phyloP scores from a whole-genome alignment of 2,113 vertebrate genomes.

The Osmerus mordax region DNA sequence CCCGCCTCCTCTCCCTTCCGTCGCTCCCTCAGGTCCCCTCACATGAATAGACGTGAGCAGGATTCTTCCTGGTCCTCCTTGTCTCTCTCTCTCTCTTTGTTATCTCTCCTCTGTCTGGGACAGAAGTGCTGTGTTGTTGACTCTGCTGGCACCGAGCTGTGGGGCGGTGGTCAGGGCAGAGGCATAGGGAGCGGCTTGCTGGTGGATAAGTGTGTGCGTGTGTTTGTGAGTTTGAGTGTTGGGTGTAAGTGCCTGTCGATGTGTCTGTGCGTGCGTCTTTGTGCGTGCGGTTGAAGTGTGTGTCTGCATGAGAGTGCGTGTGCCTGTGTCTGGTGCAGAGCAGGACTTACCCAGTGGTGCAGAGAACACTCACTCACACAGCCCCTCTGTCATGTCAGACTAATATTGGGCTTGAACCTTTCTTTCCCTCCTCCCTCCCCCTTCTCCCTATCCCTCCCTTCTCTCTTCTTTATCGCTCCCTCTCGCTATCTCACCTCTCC shows the following conservation, averaged over 20 bases:
- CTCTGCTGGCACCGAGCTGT: background rate
- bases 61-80: background rate
- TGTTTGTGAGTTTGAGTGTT: slow-evolving; percentile 19
- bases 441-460: background rate
- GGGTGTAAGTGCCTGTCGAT: too few relatives aligned
- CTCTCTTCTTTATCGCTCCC: background rate
- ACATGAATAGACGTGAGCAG: background rate
- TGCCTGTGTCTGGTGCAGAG: slow-evolving; percentile 31
- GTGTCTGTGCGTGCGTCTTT: too few relatives aligned
- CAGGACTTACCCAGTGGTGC: slow-evolving; percentile 10
- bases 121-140: background rate
- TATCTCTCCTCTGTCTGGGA: slow-evolving; percentile 4
- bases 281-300: background rate
- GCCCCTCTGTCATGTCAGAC: slow-evolving; percentile 18
- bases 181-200: slow-evolving; percentile 33
- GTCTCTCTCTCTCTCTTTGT: slow-evolving; percentile 1
- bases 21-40: background rate
- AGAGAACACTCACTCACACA: background rate
- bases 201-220: slow-evolving; percentile 19
- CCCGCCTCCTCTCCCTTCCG: background rate
- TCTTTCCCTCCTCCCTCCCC: background rate
- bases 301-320: slow-evolving; percentile 10
- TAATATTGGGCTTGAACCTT: slow-evolving; percentile 11
- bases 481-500: background rate
- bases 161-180: slow-evolving; percentile 16